Base-by-base conservation (phyloP, 2,888 invertebrate species). In the Phragmatobia fuliginosa region DNA sequence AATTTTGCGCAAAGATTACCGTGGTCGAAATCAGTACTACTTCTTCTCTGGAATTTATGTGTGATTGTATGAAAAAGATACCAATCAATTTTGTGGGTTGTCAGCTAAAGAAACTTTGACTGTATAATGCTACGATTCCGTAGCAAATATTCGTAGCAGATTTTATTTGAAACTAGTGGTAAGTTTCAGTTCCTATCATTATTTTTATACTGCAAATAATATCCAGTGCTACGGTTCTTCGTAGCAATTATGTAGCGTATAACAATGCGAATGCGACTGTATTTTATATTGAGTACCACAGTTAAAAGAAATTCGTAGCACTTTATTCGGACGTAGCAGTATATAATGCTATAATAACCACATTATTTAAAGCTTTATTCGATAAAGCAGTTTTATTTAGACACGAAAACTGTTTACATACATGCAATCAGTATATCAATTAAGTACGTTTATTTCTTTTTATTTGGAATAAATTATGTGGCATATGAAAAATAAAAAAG, bases 61-160 rank as follows among this genome's bases (percentile, higher is more conserved):
- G 18, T 41, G 18, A 18, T 1, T 41, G 5, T 18, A 18, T 41
- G 18, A 10, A 49, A 45, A 49, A 38, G 1, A 21, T 8, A 8
- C 8, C n/a, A 2, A n/a, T 49, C 21, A 49, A n/a, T 49, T 49
- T 49, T 1, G n/a, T 41, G 2, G 21, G 18, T n/a, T n/a, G 8
- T 49, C 10, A 49, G 45, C 45, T 49, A 10, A 49, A 49, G 21
- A 45, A 45, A 45, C 21, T 5, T 45, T 45, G 1, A 7, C 41
- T 21, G 21, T 21, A 45, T 8, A 49, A 49, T 49, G 45, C 10
- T 49, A 49, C 45, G n/a, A 21, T 21, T n/a, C n/a, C 7, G 62
- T 62, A 41, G 62, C 62, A 62, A 2, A 61, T 32, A 3, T 21
- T 32, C 59, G 59, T 60, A 60, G 59, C 21, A 60, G 56, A 28